phyloP scores from a whole-genome alignment of 2,888 invertebrate genomes.

The Ichneumoninae sp. region DNA sequence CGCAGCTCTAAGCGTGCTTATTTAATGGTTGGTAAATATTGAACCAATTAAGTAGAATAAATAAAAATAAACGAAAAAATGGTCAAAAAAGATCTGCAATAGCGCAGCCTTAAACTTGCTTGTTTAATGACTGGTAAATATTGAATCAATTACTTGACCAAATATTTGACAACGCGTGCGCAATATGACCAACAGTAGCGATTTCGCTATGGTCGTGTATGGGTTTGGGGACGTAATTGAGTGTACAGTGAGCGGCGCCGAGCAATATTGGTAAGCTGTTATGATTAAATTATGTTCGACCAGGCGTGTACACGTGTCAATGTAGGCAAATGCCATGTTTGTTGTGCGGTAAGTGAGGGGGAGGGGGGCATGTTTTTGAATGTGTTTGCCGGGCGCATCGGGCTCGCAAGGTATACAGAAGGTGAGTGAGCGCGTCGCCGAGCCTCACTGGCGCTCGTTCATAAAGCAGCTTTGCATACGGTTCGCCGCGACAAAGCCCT shows the following conservation, averaged over 20 bases:
- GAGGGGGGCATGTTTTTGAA: neutral
- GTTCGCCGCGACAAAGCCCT: constrained; percentile 33
- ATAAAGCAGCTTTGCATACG: constrained; percentile 40
- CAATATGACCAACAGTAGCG: neutral
- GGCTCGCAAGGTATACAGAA: constrained; percentile 1
- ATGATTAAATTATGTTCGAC: neutral
- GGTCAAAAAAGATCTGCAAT: neutral
- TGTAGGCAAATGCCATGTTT: neutral
- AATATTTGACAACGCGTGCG: neutral
- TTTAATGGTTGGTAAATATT: too few relatives aligned
- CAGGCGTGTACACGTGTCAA: neutral
- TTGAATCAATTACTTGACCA: neutral
- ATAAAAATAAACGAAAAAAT: too few relatives aligned
- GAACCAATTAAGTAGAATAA: too few relatives aligned
- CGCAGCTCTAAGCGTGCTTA: neutral
- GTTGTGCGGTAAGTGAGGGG: neutral
- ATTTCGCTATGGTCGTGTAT: neutral
- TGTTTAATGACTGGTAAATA: too few relatives aligned
- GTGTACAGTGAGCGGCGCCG: neutral
- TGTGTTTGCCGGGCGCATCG: constrained; percentile 6
- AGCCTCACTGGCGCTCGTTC: neutral
- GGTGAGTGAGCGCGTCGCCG: neutral
- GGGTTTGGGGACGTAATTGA: neutral
- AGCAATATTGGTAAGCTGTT: constrained; percentile 5
- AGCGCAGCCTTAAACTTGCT: neutral